Conservation (phyloP, 2,797 vertebrate genomes). For the Glossophaga mutica region DNA sequence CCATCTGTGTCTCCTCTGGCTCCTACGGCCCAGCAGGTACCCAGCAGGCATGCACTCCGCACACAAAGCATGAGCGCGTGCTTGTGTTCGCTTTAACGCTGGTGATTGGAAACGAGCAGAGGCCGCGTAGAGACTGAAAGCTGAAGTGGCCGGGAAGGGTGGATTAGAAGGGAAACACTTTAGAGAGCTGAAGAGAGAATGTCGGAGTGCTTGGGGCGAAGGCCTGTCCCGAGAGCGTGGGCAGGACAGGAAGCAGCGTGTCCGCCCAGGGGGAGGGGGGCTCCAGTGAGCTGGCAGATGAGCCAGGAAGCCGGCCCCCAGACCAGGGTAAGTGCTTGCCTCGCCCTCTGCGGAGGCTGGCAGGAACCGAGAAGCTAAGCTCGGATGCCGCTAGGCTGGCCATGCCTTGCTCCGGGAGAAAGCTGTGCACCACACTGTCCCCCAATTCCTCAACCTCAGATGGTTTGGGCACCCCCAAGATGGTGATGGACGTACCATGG, state of each 20-base stretch:
- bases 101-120: neutral
- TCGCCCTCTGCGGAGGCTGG: neutral
- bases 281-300: neutral
- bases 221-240: neutral
- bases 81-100: neutral
- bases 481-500: neutral
- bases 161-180: neutral
- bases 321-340: neutral
- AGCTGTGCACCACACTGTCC: accelerated
- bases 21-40: neutral
- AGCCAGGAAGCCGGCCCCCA: neutral
- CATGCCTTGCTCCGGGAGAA: neutral
- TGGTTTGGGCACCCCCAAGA: neutral
- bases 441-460: neutral
- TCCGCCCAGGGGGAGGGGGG: neutral
- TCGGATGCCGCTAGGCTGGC: neutral
- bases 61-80: neutral
- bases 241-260: neutral
- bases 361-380: neutral
- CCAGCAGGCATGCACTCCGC: neutral
- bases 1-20: neutral
- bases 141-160: neutral
- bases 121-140: neutral
- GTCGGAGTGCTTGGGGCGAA: neutral
- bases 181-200: neutral